Evolutionary conservation across 2,113 vertebrate genomes (phyloP).

Genomic region (Tylochromis polylepis): DNA sequence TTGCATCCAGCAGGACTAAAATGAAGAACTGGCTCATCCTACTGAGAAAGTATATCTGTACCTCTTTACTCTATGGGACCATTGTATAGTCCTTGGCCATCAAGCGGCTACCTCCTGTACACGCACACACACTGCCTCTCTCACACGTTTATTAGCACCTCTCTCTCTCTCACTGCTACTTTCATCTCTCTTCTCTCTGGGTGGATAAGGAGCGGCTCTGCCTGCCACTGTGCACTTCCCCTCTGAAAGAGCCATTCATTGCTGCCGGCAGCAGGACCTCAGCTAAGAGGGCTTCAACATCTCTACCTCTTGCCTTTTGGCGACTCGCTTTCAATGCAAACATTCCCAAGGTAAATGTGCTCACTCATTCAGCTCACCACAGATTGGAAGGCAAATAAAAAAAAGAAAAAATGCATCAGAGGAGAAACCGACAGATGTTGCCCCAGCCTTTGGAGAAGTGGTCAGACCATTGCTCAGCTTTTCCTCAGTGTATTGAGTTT

Average conservation of each 20-base stretch:
- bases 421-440: slow-evolving; percentile 23
- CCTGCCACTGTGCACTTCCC: slow-evolving; percentile 15
- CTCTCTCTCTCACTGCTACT: slow-evolving; percentile 8
- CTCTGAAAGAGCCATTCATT: slow-evolving; percentile 66
- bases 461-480: slow-evolving; percentile 10
- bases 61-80: slow-evolving; percentile 36
- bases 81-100: slow-evolving; percentile 36
- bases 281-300: slow-evolving; percentile 31
- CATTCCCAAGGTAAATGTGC: slow-evolving; percentile 35
- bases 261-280: slow-evolving; percentile 40
- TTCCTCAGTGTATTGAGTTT: slow-evolving; percentile 8
- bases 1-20: background rate
- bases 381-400: background rate
- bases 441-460: slow-evolving; percentile 14
- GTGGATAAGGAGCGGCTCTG: slow-evolving; percentile 23
- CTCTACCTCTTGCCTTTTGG: slow-evolving; percentile 37
- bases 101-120: background rate
- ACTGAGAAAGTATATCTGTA: slow-evolving; percentile 15
- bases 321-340: slow-evolving; percentile 24
- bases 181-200: slow-evolving; percentile 46
- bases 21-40: background rate
- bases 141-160: background rate
- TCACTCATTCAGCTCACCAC: background rate
- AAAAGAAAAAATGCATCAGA: background rate
- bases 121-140: slow-evolving; percentile 24